Evolutionary conservation across 1,140 invertebrate genomes (phyloP).

Genomic region (Drosophila pseudoananassae): DNA sequence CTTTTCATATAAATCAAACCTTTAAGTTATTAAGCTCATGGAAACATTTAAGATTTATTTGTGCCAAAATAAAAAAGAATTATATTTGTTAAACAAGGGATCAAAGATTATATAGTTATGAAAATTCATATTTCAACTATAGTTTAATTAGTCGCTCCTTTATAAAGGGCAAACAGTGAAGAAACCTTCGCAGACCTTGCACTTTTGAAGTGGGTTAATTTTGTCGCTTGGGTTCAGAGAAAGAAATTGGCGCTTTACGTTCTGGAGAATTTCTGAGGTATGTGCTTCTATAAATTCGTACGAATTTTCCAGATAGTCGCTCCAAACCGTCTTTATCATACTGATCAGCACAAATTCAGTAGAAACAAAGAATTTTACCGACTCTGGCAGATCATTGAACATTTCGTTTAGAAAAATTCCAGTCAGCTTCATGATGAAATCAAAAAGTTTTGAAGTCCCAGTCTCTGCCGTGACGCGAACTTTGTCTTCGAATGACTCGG

Average conservation of each 20-base stretch:
- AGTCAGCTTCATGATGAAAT: slow-evolving; percentile 26
- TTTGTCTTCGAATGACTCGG: slow-evolving; percentile 42
- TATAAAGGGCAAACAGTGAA: slow-evolving; percentile 36
- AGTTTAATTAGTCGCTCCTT: neutral
- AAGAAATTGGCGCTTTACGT: slow-evolving; percentile 40
- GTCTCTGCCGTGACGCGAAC: slow-evolving; percentile 26
- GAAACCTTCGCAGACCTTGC: slow-evolving; percentile 37
- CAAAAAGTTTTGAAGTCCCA: slow-evolving; percentile 7
- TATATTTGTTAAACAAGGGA: too few relatives aligned
- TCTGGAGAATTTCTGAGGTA: neutral
- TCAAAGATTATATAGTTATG: too few relatives aligned
- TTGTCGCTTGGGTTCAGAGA: slow-evolving; percentile 54
- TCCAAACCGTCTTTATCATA: slow-evolving; percentile 16
- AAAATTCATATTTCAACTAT: too few relatives aligned
- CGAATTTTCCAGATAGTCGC: neutral
- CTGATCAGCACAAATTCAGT: slow-evolving; percentile 51
- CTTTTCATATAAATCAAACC: too few relatives aligned
- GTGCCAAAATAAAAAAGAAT: too few relatives aligned
- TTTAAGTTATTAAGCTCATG: too few relatives aligned
- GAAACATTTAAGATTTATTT: too few relatives aligned
- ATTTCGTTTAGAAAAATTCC: slow-evolving; percentile 35
- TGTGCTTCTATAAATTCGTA: neutral
- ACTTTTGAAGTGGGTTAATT: slow-evolving; percentile 6
- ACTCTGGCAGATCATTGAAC: slow-evolving; percentile 27
- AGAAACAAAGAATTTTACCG: slow-evolving; percentile 46